Conservation (phyloP, 2,797 vertebrate species). For the Rhincodon typus region DNA sequence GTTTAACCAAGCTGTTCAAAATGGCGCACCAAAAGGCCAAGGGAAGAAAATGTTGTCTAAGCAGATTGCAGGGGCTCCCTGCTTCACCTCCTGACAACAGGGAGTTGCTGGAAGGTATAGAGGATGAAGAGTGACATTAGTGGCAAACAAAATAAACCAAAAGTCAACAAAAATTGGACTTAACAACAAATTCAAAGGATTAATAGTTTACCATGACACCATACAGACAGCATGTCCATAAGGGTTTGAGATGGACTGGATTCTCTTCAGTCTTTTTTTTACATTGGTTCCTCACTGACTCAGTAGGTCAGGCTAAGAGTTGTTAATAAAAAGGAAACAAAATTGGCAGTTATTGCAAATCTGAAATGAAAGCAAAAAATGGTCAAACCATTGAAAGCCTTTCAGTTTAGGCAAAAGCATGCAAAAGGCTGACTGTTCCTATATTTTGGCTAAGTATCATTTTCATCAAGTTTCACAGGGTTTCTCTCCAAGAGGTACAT, state of each 20-base stretch:
- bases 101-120: slow-evolving; percentile 44
- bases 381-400: not conserved
- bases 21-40: not conserved
- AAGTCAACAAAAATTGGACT: slow-evolving; percentile 19
- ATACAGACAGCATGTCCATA: not conserved
- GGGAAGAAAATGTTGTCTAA: not conserved
- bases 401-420: not conserved
- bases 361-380: not conserved
- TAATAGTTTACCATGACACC: slow-evolving; percentile 18
- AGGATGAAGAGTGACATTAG: slow-evolving; percentile 48
- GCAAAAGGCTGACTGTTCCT: too few relatives aligned
- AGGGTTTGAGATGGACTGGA: not conserved
- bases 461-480: too few relatives aligned
- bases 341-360: not conserved
- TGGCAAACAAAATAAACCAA: slow-evolving; percentile 48
- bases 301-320: not conserved
- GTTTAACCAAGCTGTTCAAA: not conserved
- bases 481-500: too few relatives aligned
- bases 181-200: not conserved
- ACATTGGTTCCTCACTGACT: not conserved
- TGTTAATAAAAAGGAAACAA: not conserved
- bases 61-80: slow-evolving; percentile 42
- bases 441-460: too few relatives aligned
- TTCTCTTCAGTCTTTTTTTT: not conserved
- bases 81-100: slow-evolving; percentile 44